These are phyloP conservation scores for Vimba vimba DNA, from an alignment of 2,113 vertebrate genomes.

Conservation along the genomic window DNA sequence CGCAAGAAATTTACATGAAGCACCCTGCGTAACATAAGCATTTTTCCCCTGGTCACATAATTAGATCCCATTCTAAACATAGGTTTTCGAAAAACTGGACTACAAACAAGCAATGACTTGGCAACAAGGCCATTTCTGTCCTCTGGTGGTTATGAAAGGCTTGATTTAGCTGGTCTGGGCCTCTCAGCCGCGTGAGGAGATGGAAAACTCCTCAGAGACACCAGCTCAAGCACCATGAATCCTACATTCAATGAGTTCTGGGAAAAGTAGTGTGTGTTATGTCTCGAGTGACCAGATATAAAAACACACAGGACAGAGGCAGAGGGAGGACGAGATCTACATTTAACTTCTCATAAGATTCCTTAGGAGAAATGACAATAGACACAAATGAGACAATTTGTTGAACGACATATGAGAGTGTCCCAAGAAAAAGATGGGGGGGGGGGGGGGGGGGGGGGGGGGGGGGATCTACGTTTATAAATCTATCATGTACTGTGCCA, in stretches of 20 bases:
- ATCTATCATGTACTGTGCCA: background rate
- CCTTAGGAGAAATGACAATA: background rate
- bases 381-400: background rate
- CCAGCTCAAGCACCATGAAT: slow-evolving; percentile 68
- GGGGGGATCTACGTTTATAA: too few species aligned
- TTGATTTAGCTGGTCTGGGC: slow-evolving; percentile 67
- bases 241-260: slow-evolving; percentile 73
- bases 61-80: slow-evolving; percentile 45
- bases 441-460: too few species aligned
- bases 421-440: too few species aligned
- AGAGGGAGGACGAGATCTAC: background rate
- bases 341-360: background rate
- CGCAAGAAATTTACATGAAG: background rate
- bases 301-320: background rate
- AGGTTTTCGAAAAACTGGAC: slow-evolving; percentile 55
- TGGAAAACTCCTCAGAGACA: slow-evolving; percentile 73
- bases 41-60: slow-evolving; percentile 56
- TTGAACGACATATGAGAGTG: background rate
- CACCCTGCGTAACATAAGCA: slow-evolving; percentile 61
- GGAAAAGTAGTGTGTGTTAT: slow-evolving; percentile 54
- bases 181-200: slow-evolving; percentile 59
- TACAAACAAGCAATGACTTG: slow-evolving; percentile 57
- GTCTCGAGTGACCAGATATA: slow-evolving; percentile 23
- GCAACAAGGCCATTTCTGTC: slow-evolving; percentile 74
- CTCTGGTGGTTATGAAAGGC: slow-evolving; percentile 71